Conservation (phyloP, 2,113 vertebrate genomes). For the Archocentrus centrarchus region DNA sequence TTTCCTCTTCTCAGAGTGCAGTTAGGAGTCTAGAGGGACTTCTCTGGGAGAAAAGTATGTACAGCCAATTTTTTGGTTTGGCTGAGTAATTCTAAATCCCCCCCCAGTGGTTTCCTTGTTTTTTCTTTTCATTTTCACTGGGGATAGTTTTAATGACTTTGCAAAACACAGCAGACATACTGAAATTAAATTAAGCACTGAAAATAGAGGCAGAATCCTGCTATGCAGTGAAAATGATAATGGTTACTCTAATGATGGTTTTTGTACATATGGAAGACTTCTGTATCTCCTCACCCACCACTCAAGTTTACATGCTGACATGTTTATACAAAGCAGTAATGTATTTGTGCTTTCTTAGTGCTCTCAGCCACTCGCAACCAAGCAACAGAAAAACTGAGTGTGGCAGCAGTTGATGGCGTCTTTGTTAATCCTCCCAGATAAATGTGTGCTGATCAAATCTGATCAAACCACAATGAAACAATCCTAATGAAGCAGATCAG, state of each 20-base stretch:
- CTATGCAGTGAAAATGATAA: neutral
- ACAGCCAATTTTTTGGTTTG: constrained; percentile 36
- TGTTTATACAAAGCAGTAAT: neutral
- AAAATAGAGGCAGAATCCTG: neutral
- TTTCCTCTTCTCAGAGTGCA: constrained; percentile 33
- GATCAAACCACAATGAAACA: neutral
- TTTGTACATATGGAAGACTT: neutral
- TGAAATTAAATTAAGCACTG: constrained; percentile 14
- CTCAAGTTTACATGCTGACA: neutral
- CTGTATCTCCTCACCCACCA: neutral
- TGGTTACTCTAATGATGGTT: neutral
- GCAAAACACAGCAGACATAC: constrained; percentile 22
- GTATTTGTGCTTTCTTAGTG: neutral
- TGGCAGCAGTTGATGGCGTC: neutral
- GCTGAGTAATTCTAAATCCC: constrained; percentile 9
- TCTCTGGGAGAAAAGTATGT: constrained; percentile 15
- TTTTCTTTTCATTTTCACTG: constrained; percentile 2
- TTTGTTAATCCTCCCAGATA: neutral
- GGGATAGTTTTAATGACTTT: constrained; percentile 28
- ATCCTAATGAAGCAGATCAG: neutral
- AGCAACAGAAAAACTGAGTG: neutral
- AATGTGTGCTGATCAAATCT: neutral
- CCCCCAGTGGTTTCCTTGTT: neutral
- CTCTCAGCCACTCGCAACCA: neutral
- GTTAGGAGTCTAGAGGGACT: constrained; percentile 17